A percentile compares a stretch with the other conserved stretches of the same genome.
Evolutionary conservation across 2,113 vertebrate species (phyloP).

Genomic region (Pelobates fuscus): DNA sequence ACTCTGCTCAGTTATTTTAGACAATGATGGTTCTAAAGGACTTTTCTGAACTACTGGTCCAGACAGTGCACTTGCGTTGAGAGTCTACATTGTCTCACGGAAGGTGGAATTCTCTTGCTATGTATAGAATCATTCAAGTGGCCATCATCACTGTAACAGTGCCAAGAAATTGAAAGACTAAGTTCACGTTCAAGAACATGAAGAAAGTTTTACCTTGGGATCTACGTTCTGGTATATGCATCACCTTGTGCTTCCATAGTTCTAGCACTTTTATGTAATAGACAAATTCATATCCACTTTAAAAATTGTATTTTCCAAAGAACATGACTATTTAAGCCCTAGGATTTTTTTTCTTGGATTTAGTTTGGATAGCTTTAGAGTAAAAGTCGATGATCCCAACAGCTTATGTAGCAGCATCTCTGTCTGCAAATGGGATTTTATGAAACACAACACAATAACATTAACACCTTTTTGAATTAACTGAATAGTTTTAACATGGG

Average conservation of each 20-base stretch:
- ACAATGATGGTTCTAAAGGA: conserved; percentile 41
- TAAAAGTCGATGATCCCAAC: conserved; percentile 4
- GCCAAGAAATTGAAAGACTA: background rate
- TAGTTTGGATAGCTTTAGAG: background rate
- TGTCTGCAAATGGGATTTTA: conserved; percentile 3
- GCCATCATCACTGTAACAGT: background rate
- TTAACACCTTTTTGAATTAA: background rate
- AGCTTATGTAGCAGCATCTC: background rate
- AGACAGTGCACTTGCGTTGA: conserved; percentile 44
- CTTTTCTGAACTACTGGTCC: conserved; percentile 54
- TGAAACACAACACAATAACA: background rate
- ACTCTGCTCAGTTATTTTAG: conserved; percentile 35
- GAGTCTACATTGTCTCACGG: conserved; percentile 9
- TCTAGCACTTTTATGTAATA: background rate
- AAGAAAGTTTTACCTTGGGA: background rate
- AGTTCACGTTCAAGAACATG: background rate
- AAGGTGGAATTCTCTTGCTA: conserved; percentile 9
- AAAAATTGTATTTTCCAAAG: background rate
- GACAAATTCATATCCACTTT: background rate
- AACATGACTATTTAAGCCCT: background rate
- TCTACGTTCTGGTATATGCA: background rate
- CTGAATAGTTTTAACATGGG: background rate
- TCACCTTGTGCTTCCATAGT: background rate
- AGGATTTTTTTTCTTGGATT: conserved; percentile 2
- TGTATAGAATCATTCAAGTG: background rate